phyloP scores from a whole-genome alignment of 2,797 vertebrate species.

The Carcharodon carcharias region DNA sequence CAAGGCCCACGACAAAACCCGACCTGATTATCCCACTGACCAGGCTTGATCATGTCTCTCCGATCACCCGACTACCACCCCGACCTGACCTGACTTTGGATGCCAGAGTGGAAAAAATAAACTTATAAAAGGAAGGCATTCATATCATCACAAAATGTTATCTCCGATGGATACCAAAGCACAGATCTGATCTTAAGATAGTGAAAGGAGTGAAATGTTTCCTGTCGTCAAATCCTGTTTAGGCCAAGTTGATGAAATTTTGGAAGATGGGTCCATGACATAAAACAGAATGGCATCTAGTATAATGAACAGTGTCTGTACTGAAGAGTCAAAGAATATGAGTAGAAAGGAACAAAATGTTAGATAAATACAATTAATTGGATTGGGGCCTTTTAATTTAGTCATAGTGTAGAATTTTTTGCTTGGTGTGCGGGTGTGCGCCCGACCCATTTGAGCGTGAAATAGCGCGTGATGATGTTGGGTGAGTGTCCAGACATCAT shows the following conservation, averaged over 20 bases:
- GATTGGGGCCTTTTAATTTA: neutral
- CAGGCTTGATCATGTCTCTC: too few relatives aligned
- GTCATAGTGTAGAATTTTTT: too few relatives aligned
- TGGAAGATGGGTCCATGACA: conserved; percentile 2
- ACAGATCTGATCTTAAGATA: neutral
- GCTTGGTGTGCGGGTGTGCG: too few relatives aligned
- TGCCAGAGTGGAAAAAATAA: neutral
- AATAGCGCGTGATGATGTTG: too few relatives aligned
- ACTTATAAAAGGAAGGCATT: neutral
- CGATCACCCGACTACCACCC: too few relatives aligned
- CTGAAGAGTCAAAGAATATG: neutral
- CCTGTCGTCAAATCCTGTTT: neutral
- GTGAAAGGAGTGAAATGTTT: neutral
- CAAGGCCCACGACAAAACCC: too few relatives aligned
- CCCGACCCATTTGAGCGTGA: too few relatives aligned
- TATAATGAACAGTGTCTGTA: neutral
- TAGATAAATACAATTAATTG: neutral
- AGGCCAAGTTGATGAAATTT: conserved; percentile 5
- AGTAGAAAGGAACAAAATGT: neutral
- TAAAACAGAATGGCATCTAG: neutral
- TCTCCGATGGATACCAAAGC: neutral
- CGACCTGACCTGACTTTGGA: neutral
- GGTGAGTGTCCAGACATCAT: too few relatives aligned
- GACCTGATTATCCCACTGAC: too few relatives aligned
- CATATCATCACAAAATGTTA: neutral